Base-by-base conservation (phyloP, 2,888 invertebrate species). In the Amaurobius ferox region DNA sequence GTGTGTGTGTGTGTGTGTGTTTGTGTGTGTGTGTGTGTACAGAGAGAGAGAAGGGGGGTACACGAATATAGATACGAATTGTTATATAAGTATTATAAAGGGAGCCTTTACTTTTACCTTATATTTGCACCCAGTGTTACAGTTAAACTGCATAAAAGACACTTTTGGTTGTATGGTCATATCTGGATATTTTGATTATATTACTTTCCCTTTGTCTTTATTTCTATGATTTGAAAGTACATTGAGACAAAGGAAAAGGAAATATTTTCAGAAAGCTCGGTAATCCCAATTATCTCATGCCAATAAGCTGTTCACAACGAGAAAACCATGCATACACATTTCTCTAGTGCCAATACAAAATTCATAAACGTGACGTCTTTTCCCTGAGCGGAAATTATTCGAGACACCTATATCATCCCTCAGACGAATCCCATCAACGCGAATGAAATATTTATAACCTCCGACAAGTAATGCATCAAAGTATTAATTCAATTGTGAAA, bases 11-110 rank as follows among this genome's bases (percentile, higher is more conserved):
- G 16, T 48, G 48, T 48, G 48, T 48, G 48, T 48, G 48, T 48
- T 16, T 48, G 48, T 48, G 48, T 48, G 48, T 48, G 48, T 48
- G 48, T 48, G 48, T 62, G 62, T 62, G 30, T 1, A 40, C 13
- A 40, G 16, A 40, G 6, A n/a, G n/a, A n/a, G n/a, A n/a, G n/a
- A n/a, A n/a, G n/a, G n/a, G n/a, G n/a, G n/a, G n/a, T n/a, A n/a
- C n/a, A n/a, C n/a, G n/a, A n/a, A n/a, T n/a, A n/a, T n/a, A n/a
- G n/a, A n/a, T n/a, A n/a, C n/a, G n/a, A n/a, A n/a, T n/a, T n/a
- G n/a, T n/a, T n/a, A n/a, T n/a, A n/a, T n/a, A n/a, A n/a, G n/a
- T n/a, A n/a, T n/a, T n/a, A n/a, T n/a, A n/a, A n/a, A n/a, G n/a
- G n/a, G n/a, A n/a, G n/a, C n/a, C n/a, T n/a, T n/a, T n/a, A n/a